These are phyloP conservation scores for Chrysolina haemoptera DNA, from an alignment of 2,888 invertebrate species.

Conservation along the genomic window DNA sequence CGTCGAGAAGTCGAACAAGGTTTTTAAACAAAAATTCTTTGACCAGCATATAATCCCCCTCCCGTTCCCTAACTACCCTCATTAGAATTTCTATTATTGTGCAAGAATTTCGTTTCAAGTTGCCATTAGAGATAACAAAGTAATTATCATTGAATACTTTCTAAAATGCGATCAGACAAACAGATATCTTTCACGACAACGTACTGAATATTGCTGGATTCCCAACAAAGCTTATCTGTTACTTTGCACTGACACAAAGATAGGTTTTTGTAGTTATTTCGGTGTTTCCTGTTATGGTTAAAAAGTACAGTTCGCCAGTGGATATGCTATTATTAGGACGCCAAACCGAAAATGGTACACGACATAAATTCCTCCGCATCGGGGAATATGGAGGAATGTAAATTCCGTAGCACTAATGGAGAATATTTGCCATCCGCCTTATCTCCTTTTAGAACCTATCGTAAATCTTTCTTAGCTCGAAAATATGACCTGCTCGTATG, in stretches of 20 bases:
- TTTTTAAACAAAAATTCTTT: too few species aligned
- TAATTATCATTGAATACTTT: not conserved
- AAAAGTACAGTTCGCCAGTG: not conserved
- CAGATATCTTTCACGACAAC: not conserved
- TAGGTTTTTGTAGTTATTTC: conserved; percentile 28
- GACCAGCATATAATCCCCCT: too few species aligned
- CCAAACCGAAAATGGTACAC: not conserved
- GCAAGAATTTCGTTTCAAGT: too few species aligned
- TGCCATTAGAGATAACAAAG: too few species aligned
- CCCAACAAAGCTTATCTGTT: not conserved
- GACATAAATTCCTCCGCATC: conserved; percentile 1
- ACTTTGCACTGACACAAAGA: not conserved
- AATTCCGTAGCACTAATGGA: conserved; percentile 19
- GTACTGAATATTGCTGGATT: not conserved
- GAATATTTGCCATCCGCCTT: conserved; percentile 23
- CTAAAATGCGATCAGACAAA: conserved; percentile 1
- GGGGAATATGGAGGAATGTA: conserved; percentile 1
- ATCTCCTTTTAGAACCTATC: conserved; percentile 6
- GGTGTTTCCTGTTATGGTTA: conserved; percentile 37
- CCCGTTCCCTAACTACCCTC: too few species aligned
- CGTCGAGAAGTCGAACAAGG: too few species aligned
- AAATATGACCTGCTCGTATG: conserved; percentile 14
- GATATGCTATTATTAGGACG: conserved; percentile 1
- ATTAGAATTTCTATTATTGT: too few species aligned
- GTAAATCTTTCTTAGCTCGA: conserved; percentile 19